Conservation (phyloP, 2,888 invertebrate species). For the Cheiracanthium punctorium region DNA sequence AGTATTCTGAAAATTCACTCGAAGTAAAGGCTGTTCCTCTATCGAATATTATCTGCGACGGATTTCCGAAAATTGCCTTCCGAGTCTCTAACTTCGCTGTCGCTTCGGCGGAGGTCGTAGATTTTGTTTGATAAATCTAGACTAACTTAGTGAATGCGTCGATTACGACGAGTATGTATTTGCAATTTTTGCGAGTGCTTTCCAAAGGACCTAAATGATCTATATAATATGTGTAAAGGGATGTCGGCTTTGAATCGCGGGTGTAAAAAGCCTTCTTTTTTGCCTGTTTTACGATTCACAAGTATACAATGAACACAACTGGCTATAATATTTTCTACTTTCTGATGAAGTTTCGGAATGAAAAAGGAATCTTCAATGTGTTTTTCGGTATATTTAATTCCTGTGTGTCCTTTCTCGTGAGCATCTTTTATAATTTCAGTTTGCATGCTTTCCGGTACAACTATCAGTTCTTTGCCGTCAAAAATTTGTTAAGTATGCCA, state of each 20-base stretch:
- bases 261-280: constrained; percentile 24
- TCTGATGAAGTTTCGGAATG: neutral
- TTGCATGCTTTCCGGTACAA: neutral
- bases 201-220: constrained; percentile 14
- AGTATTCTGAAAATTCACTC: constrained; percentile 19
- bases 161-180: constrained; percentile 17
- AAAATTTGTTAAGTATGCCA: constrained; percentile 4
- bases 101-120: neutral
- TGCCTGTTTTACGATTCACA: neutral
- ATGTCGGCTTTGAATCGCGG: constrained; percentile 17
- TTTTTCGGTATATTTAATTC: neutral
- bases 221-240: neutral
- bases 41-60: neutral
- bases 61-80: constrained; percentile 25
- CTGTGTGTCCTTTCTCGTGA: constrained; percentile 6
- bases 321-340: constrained; percentile 7
- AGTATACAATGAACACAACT: constrained; percentile 27
- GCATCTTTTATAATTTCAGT: neutral
- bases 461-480: constrained; percentile 1
- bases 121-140: constrained; percentile 33
- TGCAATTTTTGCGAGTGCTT: constrained; percentile 5
- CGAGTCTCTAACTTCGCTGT: constrained; percentile 14
- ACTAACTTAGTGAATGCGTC: constrained; percentile 34
- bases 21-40: constrained; percentile 22
- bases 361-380: constrained; percentile 1